Conservation (phyloP, 2,888 invertebrate species). For the Endotricha flammealis region DNA sequence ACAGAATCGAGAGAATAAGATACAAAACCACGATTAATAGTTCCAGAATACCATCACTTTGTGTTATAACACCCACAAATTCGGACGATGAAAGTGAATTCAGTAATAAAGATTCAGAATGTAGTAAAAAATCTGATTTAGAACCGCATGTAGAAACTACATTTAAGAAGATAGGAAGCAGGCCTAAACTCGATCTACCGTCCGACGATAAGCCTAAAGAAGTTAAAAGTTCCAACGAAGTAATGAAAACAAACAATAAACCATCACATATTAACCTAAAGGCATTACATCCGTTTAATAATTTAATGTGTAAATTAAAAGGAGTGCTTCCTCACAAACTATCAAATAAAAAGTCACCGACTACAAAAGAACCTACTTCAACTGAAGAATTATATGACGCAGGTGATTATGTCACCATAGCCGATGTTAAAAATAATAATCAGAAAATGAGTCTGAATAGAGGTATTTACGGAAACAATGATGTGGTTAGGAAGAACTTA, state of each 20-base stretch:
- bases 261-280: slow-evolving; percentile 48
- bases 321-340: slow-evolving; percentile 78
- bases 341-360: slow-evolving; percentile 70
- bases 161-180: slow-evolving; percentile 38
- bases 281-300: slow-evolving; percentile 81
- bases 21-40: slow-evolving; percentile 92
- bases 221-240: slow-evolving; percentile 31
- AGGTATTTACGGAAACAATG: slow-evolving; percentile 81
- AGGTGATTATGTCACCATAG: slow-evolving; percentile 92
- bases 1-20: slow-evolving; percentile 89
- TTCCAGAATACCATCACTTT: slow-evolving; percentile 94
- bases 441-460: slow-evolving; percentile 73
- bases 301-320: slow-evolving; percentile 84
- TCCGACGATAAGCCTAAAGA: slow-evolving; percentile 50
- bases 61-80: slow-evolving; percentile 91
- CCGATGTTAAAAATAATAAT: slow-evolving; percentile 89
- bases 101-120: slow-evolving; percentile 48
- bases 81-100: slow-evolving; percentile 89
- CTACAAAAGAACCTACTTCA: slow-evolving; percentile 59
- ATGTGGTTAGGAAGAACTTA: slow-evolving; percentile 81
- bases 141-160: slow-evolving; percentile 36
- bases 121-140: slow-evolving; percentile 31
- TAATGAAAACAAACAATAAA: slow-evolving; percentile 41
- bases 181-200: slow-evolving; percentile 65
- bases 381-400: slow-evolving; percentile 78